These are phyloP conservation scores for Columba guinea DNA, from an alignment of 2,797 vertebrate species.

Conservation along the genomic window DNA sequence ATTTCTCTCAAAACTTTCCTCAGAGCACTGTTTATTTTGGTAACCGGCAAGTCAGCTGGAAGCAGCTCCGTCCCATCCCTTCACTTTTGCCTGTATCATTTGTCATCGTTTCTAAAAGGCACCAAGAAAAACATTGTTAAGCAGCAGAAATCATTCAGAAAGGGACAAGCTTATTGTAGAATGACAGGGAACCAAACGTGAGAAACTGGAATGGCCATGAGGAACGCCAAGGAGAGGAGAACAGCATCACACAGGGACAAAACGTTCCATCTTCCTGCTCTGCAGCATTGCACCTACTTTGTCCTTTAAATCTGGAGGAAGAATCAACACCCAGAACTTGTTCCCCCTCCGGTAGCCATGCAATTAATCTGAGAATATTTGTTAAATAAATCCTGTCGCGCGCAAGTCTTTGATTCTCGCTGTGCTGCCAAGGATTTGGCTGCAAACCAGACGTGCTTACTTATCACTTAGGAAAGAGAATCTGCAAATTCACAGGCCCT, in stretches of 20 bases:
- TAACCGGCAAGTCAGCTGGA: neutral
- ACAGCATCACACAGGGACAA: neutral
- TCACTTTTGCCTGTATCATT: neutral
- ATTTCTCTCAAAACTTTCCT: neutral
- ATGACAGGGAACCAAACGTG: neutral
- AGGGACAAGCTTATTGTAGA: neutral
- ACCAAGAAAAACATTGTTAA: constrained; percentile 39
- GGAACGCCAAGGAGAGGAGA: neutral
- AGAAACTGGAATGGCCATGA: neutral
- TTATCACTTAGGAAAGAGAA: neutral
- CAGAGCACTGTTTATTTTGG: constrained; percentile 19
- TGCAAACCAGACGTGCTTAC: neutral
- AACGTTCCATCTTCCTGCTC: neutral
- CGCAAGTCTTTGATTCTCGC: neutral
- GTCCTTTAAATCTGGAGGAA: neutral
- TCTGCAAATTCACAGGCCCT: neutral
- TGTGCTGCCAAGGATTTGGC: neutral
- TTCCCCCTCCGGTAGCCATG: neutral
- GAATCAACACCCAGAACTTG: neutral
- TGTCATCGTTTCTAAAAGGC: constrained; percentile 4
- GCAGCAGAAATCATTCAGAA: neutral
- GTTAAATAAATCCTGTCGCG: neutral
- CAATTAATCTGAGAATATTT: neutral
- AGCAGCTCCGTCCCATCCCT: neutral
- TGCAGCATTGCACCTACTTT: neutral